These are phyloP conservation scores for Tetrao urogallus DNA, from an alignment of 2,113 vertebrate species.

Conservation along the genomic window DNA sequence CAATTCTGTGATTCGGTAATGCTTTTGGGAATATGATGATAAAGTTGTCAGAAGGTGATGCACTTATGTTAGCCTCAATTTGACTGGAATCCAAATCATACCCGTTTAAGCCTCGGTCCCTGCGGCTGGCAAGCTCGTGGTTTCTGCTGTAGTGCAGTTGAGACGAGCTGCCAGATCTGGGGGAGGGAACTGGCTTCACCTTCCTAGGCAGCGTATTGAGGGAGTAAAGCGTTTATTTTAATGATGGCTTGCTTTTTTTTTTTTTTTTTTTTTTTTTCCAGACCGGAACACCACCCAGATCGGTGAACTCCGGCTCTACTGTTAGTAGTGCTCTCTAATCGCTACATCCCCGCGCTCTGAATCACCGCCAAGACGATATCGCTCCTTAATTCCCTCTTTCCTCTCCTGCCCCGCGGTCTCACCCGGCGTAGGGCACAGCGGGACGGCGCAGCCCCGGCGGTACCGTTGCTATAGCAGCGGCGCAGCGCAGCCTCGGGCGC, in stretches of 20 bases:
- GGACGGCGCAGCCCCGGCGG: neutral
- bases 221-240: neutral
- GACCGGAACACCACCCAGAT: rapidly evolving
- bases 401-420: neutral
- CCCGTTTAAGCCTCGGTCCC: no score
- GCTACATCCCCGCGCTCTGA: rapidly evolving
- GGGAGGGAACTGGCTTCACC: neutral
- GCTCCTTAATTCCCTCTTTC: no score
- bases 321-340: rapidly evolving
- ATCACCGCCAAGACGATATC: rapidly evolving
- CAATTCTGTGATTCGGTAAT: no score
- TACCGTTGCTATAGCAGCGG: neutral
- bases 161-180: neutral
- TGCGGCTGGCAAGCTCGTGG: no score
- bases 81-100: neutral
- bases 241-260: neutral
- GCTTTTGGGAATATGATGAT: neutral
- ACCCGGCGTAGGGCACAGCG: neutral
- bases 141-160: neutral
- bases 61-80: neutral
- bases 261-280: no score
- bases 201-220: neutral
- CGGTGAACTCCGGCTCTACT: rapidly evolving
- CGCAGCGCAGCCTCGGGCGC: neutral
- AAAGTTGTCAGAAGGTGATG: neutral